A percentile compares a stretch with the other conserved stretches of the same genome.
Evolutionary conservation across 1,140 invertebrate genomes (phyloP).

Genomic region (Mamestra configurata): DNA sequence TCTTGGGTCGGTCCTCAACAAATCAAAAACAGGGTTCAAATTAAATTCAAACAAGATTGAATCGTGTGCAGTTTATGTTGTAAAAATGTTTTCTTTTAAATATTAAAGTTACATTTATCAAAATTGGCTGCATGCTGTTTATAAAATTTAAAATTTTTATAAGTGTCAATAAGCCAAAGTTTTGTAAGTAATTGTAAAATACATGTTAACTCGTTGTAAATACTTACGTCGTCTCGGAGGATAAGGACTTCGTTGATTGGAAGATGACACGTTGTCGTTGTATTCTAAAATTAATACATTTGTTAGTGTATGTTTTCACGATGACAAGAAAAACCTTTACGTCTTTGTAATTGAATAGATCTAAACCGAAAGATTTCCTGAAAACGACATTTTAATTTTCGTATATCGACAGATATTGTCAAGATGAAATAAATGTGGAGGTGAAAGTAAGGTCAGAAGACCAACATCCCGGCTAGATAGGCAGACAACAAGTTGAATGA

Average conservation of each 20-base stretch:
- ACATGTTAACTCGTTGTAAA: neutral
- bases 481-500: no score
- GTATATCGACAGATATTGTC: no score
- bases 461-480: no score
- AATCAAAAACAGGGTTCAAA: slow-evolving; percentile 65
- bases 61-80: slow-evolving; percentile 52
- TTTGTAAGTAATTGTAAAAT: slow-evolving; percentile 17
- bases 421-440: no score
- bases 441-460: no score
- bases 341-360: neutral
- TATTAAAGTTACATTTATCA: slow-evolving; percentile 37
- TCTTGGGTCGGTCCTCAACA: slow-evolving; percentile 72
- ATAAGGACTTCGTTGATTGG: slow-evolving; percentile 94
- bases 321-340: neutral
- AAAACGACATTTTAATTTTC: no score
- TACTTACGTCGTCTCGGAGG: slow-evolving; percentile 94
- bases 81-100: slow-evolving; percentile 32
- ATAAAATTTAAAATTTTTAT: slow-evolving; percentile 14
- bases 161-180: slow-evolving; percentile 50
- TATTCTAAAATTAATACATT: slow-evolving; percentile 89
- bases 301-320: neutral
- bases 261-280: slow-evolving; percentile 94
- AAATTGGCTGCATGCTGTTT: slow-evolving; percentile 32
- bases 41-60: slow-evolving; percentile 55
- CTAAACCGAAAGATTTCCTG: neutral